These are phyloP conservation scores for Scylla paramamosain DNA, from an alignment of 1,140 invertebrate species.

Conservation along the genomic window DNA sequence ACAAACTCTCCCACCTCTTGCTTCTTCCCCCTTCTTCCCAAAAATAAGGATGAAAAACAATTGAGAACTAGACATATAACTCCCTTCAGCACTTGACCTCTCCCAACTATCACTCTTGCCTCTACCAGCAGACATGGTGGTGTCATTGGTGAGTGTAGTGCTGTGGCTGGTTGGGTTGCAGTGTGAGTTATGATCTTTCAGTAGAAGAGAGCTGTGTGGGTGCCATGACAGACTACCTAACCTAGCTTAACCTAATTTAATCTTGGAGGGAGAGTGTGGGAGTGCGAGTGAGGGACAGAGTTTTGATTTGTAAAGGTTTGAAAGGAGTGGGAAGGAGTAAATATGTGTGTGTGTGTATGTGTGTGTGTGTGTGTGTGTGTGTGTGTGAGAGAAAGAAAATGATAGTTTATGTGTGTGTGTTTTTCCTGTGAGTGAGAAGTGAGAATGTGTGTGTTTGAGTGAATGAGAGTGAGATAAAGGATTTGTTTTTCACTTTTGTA, in stretches of 20 bases:
- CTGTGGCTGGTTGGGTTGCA: not conserved
- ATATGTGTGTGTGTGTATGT: conserved; percentile 20
- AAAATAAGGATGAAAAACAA: too few species aligned
- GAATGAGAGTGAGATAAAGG: not conserved
- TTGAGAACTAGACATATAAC: too few species aligned
- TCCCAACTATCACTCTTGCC: not conserved
- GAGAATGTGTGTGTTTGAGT: conserved; percentile 6
- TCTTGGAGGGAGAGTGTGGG: not conserved
- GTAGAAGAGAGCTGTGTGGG: not conserved
- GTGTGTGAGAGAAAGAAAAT: not conserved
- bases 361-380: conserved; percentile 21
- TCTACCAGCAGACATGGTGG: not conserved
- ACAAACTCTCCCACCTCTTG: too few species aligned
- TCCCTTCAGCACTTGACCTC: too few species aligned
- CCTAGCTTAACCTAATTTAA: not conserved
- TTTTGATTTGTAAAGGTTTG: not conserved
- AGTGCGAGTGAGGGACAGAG: not conserved
- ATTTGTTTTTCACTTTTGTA: not conserved
- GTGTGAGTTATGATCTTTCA: not conserved
- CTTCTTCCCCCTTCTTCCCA: too few species aligned
- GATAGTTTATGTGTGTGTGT: not conserved
- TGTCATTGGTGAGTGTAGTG: not conserved
- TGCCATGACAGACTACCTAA: not conserved
- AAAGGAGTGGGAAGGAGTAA: not conserved
- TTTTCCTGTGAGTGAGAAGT: too few species aligned